phyloP scores from a whole-genome alignment of 2,113 vertebrate species.

The Hirundichthys speculiger region DNA sequence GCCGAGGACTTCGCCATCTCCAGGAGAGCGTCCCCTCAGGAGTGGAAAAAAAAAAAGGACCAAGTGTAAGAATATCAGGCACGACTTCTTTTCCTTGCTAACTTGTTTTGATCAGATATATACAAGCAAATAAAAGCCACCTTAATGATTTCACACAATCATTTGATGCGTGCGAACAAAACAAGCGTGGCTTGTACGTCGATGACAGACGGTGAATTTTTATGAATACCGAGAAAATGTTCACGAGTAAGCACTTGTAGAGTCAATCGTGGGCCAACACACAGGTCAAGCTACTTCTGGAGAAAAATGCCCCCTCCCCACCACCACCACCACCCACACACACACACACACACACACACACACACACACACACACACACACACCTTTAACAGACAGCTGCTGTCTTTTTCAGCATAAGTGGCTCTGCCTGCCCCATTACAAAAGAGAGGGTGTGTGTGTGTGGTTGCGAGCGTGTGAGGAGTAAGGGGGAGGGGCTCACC shows the following conservation, averaged over 20 bases:
- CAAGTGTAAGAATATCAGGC: neutral
- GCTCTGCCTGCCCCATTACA: conserved; percentile 80
- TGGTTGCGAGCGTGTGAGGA: conserved; percentile 20
- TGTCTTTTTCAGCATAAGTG: conserved; percentile 79
- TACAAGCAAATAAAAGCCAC: too few species aligned
- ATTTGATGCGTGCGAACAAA: too few species aligned
- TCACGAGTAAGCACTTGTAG: too few species aligned
- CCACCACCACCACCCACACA: neutral
- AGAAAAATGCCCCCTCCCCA: conserved; percentile 19
- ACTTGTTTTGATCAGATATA: too few species aligned
- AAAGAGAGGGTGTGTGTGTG: conserved; percentile 43
- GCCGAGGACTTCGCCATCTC: conserved; percentile 7
- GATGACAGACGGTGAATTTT: too few species aligned
- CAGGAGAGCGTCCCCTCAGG: neutral
- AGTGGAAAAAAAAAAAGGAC: neutral
- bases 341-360: neutral
- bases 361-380: neutral
- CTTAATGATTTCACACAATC: too few species aligned
- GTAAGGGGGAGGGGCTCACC: conserved; percentile 24
- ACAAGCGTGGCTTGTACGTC: too few species aligned
- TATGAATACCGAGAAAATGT: too few species aligned
- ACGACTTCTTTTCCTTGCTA: too few species aligned
- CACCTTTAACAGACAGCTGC: conserved; percentile 74
- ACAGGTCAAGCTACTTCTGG: conserved; percentile 18
- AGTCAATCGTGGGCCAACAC: too few species aligned